Percentiles rank a stretch among this genome's conserved stretches.
Evolutionary conservation across 2,113 vertebrate genomes (phyloP).

Genomic region (Sinocyclocheilus anshuiensis): DNA sequence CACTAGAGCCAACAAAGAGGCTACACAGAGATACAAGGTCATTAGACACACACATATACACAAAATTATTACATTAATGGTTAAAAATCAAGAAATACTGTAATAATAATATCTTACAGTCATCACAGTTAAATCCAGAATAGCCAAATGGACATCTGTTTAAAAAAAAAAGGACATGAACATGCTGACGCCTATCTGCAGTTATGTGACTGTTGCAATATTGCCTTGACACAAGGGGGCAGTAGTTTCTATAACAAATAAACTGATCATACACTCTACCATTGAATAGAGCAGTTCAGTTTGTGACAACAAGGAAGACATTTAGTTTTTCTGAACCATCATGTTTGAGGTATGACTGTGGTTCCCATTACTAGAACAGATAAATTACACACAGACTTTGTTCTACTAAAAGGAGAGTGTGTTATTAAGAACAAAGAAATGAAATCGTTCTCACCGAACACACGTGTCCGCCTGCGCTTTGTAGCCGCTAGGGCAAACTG

Average conservation of each 20-base stretch:
- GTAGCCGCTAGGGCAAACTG: conserved; percentile 73
- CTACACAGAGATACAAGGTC: conserved; percentile 57
- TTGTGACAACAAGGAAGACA: background rate
- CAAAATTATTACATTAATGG: background rate
- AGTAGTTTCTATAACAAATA: conserved; percentile 30
- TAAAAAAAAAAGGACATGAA: conserved; percentile 24
- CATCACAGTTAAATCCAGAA: conserved; percentile 76
- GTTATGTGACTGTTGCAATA: background rate
- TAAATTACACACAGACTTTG: background rate
- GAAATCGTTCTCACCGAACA: conserved; percentile 64
- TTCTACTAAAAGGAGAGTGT: background rate
- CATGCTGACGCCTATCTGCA: background rate
- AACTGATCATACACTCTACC: background rate
- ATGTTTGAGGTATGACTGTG: background rate
- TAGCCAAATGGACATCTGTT: conserved; percentile 75
- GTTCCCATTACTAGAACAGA: background rate
- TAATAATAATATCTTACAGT: conserved; percentile 68
- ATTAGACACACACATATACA: background rate
- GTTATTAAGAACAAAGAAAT: background rate
- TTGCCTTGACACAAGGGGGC: conserved; percentile 57
- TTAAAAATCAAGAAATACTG: background rate
- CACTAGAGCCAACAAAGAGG: conserved; percentile 74
- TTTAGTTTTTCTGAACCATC: background rate
- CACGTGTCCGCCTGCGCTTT: conserved; percentile 49
- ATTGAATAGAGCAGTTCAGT: background rate